Percentiles rank a stretch among this genome's conserved stretches.
These are phyloP conservation scores for Psophia crepitans DNA, from an alignment of 2,113 vertebrate genomes.

Conservation along the genomic window DNA sequence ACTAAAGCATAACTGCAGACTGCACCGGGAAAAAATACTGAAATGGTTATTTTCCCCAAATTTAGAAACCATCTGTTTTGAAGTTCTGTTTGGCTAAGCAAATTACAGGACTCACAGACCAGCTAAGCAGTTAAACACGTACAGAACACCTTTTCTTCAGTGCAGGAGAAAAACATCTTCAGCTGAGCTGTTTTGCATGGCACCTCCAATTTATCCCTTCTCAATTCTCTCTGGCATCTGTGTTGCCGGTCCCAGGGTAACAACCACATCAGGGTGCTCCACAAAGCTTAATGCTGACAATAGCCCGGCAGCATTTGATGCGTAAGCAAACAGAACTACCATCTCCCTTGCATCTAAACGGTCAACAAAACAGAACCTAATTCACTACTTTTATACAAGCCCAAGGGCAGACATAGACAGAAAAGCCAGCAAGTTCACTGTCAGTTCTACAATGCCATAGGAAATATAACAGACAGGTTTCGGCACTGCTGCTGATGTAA, in stretches of 20 bases:
- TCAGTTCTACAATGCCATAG: neutral
- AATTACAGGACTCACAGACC: neutral
- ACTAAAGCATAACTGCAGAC: constrained; percentile 29
- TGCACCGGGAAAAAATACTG: neutral
- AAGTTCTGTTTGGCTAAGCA: constrained; percentile 51
- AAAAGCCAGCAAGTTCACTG: neutral
- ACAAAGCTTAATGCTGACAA: constrained; percentile 43
- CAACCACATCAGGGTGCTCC: neutral
- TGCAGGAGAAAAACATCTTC: neutral
- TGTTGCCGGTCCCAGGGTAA: neutral
- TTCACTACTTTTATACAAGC: neutral
- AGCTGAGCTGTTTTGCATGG: neutral
- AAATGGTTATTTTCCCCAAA: constrained; percentile 35
- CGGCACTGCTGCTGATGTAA: neutral
- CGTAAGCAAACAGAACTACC: neutral
- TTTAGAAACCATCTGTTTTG: constrained; percentile 64
- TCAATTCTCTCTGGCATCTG: neutral
- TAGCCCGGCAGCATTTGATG: neutral
- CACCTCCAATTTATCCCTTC: neutral
- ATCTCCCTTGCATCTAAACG: neutral
- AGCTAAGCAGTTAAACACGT: neutral
- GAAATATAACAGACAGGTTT: neutral
- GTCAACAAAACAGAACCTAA: constrained; percentile 19
- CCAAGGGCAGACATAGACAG: neutral
- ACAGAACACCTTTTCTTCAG: neutral